These are phyloP conservation scores for Drosophila sturtevanti DNA, from an alignment of 1,140 invertebrate genomes.

Conservation along the genomic window DNA sequence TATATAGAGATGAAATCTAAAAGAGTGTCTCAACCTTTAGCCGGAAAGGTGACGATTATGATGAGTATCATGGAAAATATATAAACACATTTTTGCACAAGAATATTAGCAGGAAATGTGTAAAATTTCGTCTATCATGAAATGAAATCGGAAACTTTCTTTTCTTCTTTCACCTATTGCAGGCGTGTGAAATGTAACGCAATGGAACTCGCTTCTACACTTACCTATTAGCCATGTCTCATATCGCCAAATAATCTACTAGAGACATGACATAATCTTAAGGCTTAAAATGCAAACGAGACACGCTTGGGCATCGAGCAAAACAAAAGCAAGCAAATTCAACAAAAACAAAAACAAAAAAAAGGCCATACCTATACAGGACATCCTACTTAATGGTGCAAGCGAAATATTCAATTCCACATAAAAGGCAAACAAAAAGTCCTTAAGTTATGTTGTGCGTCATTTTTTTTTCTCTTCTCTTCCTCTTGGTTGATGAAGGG, in stretches of 20 bases:
- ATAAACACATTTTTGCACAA: constrained; percentile 53
- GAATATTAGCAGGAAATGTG: constrained; percentile 66
- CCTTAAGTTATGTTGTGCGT: constrained; percentile 81
- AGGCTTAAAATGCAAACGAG: constrained; percentile 68
- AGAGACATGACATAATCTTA: constrained; percentile 72
- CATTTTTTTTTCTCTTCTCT: constrained; percentile 37
- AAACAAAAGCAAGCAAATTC: constrained; percentile 18
- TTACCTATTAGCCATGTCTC: constrained; percentile 13
- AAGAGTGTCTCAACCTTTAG: constrained; percentile 42
- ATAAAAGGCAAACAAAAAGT: constrained; percentile 82
- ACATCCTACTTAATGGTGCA: constrained; percentile 67
- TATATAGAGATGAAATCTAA: constrained; percentile 18
- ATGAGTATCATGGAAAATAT: constrained; percentile 64
- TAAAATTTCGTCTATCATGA: constrained; percentile 55
- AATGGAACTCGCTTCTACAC: constrained; percentile 18
- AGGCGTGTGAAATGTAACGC: constrained; percentile 78
- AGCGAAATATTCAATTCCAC: constrained; percentile 50
- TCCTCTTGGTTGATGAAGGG: constrained; percentile 37
- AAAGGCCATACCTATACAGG: constrained; percentile 57
- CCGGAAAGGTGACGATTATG: constrained; percentile 46
- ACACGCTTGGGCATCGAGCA: constrained; percentile 29
- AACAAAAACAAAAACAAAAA: constrained; percentile 2
- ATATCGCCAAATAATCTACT: constrained; percentile 62
- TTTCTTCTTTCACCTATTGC: background rate
- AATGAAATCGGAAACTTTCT: constrained; percentile 69